Evolutionary conservation across 2,113 vertebrate genomes (phyloP).

Genomic region (Salvelinus sp.): DNA sequence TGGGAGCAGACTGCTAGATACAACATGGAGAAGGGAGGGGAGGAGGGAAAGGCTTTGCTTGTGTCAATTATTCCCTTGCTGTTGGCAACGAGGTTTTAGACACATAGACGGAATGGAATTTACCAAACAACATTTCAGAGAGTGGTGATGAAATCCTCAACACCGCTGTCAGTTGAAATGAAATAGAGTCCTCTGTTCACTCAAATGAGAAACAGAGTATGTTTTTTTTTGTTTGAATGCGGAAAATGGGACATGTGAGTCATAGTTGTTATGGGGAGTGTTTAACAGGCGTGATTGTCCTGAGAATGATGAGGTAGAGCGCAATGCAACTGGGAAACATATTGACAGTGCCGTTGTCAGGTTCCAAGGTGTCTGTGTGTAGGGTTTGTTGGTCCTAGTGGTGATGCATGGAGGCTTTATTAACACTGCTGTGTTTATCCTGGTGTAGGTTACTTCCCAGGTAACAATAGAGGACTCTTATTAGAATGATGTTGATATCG

Average conservation of each 20-base stretch:
- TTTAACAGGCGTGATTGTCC: not conserved
- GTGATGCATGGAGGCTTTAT: slow-evolving; percentile 2
- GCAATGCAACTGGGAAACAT: not conserved
- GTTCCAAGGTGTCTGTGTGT: not conserved
- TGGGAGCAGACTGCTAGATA: not conserved
- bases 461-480: not conserved
- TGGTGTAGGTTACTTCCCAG: not conserved
- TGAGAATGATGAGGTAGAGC: not conserved
- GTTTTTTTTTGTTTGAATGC: not conserved
- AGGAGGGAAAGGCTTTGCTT: not conserved
- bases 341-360: not conserved
- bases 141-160: not conserved
- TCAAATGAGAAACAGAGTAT: not conserved
- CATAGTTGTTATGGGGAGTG: not conserved
- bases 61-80: not conserved
- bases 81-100: slow-evolving; percentile 14
- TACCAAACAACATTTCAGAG: not conserved
- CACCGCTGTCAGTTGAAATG: not conserved
- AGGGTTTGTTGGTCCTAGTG: not conserved
- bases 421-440: not conserved
- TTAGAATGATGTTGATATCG: not conserved
- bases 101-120: not conserved
- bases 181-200: not conserved
- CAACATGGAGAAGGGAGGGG: not conserved
- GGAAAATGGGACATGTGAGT: not conserved